Evolutionary conservation across 2,888 invertebrate species (phyloP), one percentile per base, ranked within the genome.

Genomic region (Pachymerium ferrugineum): DNA sequence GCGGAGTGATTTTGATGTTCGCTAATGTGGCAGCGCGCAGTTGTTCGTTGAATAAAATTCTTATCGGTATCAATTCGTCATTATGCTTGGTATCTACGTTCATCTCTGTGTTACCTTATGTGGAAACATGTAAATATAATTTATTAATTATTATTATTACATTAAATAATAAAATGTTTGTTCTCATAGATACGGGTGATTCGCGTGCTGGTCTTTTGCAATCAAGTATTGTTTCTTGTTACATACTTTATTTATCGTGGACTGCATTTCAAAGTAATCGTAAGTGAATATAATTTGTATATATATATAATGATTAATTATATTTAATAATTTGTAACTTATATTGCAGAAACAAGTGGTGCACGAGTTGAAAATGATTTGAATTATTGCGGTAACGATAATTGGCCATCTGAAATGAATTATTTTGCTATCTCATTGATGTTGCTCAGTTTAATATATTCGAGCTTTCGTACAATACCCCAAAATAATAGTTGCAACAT

Each of bases 201-300:
- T 78, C 79, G 16, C 81, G 83, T 78, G 79, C 82, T 22, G 81
- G 83, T 6, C 74, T 84, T 2, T 79, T 84, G 3, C 84, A 84
- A 76, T 81, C 83, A 0, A 79, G 83, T n/a, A 79, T 84, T 4
- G 82, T 84, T 73, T 81, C 81, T 62, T 76, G 81, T 3, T 84
- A 84, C 77, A 83, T 84, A 1, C 80, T 82, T 47, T 84, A 83
- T 77, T 79, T 84, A 30, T 84, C 84, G 0, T 84, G 84, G 84
- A 82, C 83, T 29, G 84, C 84, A 1, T 75, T 84, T 12, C 80
- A 81, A n/a, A 84, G 83, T 79, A 82, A 83, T 77, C 84, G 84
- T 16, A 54, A 54, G 47, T 54, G 16, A 54, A 22, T n/a, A n/a
- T n/a, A n/a, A n/a, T n/a, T n/a, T n/a, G n/a, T n/a, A n/a, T n/a